Evolutionary conservation across 2,888 invertebrate genomes (phyloP).

Genomic region (Exocentrus adspersus): DNA sequence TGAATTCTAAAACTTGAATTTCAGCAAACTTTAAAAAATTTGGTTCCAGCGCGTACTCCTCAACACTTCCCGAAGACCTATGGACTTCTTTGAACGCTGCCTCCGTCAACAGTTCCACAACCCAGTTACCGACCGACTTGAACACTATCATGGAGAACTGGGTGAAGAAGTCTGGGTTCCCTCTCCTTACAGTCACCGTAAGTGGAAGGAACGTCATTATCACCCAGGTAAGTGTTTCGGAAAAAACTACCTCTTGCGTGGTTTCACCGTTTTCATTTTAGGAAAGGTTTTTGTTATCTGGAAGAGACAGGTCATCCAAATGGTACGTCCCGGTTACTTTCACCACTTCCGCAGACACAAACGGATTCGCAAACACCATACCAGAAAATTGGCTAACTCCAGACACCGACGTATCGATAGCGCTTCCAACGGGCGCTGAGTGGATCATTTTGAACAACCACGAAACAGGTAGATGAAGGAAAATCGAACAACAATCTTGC

Average conservation of each 20-base stretch:
- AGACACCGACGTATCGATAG: slow-evolving; percentile 38
- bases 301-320: not conserved
- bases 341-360: slow-evolving; percentile 54
- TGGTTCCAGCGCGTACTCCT: slow-evolving; percentile 9
- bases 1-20: too few species aligned
- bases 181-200: slow-evolving; percentile 36
- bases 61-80: not conserved
- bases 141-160: slow-evolving; percentile 42
- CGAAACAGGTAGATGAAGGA: slow-evolving; percentile 68
- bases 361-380: slow-evolving; percentile 64
- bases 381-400: slow-evolving; percentile 65
- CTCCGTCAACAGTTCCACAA: slow-evolving; percentile 10
- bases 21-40: too few species aligned
- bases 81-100: not conserved
- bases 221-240: slow-evolving; percentile 28
- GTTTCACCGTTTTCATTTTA: slow-evolving; percentile 29
- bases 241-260: not conserved
- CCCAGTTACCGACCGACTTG: slow-evolving; percentile 18
- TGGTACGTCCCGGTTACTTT: slow-evolving; percentile 69
- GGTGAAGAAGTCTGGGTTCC: slow-evolving; percentile 41
- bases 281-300: slow-evolving; percentile 28
- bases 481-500: too few species aligned
- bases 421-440: slow-evolving; percentile 39
- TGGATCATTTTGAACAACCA: slow-evolving; percentile 75
- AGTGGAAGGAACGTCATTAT: slow-evolving; percentile 21